These are phyloP conservation scores for Rhyacophila evoluta DNA, from an alignment of 2,888 invertebrate genomes.

Conservation along the genomic window DNA sequence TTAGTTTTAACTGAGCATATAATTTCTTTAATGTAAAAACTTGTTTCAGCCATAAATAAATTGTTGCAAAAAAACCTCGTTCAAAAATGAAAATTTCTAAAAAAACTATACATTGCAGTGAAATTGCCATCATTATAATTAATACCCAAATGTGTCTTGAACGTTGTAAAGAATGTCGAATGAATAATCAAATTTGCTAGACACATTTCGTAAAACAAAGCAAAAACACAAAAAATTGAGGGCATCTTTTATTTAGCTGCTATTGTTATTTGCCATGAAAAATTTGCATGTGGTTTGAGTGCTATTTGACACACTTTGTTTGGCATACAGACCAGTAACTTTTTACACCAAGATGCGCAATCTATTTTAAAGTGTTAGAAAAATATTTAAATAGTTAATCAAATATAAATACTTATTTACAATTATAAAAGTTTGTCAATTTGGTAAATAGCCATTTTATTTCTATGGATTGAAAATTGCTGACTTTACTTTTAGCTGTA, in stretches of 20 bases:
- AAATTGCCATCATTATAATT: background rate
- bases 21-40: too few relatives aligned
- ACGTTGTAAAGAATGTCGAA: slow-evolving; percentile 4
- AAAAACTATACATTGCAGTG: background rate
- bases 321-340: background rate
- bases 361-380: too few relatives aligned
- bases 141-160: background rate
- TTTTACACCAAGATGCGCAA: too few relatives aligned
- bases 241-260: background rate
- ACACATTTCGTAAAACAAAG: background rate
- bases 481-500: too few relatives aligned
- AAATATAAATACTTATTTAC: too few relatives aligned
- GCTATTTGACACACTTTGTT: background rate
- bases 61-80: background rate
- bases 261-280: background rate
- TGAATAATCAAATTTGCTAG: background rate
- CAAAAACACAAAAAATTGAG: background rate
- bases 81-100: background rate
- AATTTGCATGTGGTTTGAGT: background rate
- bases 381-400: too few relatives aligned
- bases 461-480: too few relatives aligned
- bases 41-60: too few relatives aligned
- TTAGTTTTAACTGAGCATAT: too few relatives aligned
- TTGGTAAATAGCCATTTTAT: too few relatives aligned
- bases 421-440: too few relatives aligned